Evolutionary conservation across 2,888 invertebrate genomes (phyloP).

Genomic region (Escarpia spicata): DNA sequence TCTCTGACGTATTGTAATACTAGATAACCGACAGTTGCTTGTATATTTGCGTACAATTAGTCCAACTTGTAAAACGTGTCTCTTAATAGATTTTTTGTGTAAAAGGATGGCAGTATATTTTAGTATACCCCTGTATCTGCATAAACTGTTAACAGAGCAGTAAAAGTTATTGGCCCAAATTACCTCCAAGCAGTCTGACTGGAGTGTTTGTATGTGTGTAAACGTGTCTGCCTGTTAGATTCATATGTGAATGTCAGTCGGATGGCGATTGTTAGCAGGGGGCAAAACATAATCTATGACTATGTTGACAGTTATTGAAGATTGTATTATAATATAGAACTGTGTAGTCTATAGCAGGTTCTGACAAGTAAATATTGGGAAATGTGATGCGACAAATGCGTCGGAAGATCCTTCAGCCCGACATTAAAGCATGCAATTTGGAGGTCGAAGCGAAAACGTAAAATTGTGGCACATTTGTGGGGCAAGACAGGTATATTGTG

Average conservation of each 20-base stretch:
- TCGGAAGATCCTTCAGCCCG: background rate
- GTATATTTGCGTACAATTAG: background rate
- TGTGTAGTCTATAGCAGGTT: background rate
- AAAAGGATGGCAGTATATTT: background rate
- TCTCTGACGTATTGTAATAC: no score
- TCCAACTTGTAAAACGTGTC: background rate
- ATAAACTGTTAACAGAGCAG: background rate
- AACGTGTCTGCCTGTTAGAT: background rate
- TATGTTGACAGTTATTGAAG: background rate
- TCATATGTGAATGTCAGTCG: no score
- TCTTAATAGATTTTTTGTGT: background rate
- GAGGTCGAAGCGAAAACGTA: background rate
- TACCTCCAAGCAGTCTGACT: background rate
- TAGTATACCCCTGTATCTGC: background rate
- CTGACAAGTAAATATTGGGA: background rate
- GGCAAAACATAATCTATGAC: background rate
- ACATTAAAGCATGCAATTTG: background rate
- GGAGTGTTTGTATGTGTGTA: background rate
- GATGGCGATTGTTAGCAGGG: background rate
- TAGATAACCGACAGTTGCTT: background rate
- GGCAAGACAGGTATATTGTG: no score
- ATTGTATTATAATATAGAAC: background rate
- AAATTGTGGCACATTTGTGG: background rate
- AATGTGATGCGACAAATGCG: background rate
- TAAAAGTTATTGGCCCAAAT: background rate